Conservation (phyloP, 23 tunicate genomes). For the Corella eumyota region DNA sequence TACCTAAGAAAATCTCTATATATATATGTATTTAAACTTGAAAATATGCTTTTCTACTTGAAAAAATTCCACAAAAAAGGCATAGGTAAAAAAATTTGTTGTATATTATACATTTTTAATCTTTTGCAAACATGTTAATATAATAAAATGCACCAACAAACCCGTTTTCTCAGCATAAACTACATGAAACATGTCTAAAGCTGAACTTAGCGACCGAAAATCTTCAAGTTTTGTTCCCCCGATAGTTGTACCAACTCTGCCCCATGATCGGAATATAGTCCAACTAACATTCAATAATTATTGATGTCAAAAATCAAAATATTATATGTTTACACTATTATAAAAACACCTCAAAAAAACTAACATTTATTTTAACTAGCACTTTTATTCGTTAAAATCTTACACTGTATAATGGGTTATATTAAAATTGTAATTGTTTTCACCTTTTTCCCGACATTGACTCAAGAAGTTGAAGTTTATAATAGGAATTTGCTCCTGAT, state of each 20-base stretch:
- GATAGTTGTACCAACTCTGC: slow-evolving; percentile 85
- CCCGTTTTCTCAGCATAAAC: slow-evolving; percentile 85
- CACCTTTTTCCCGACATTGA: slow-evolving; percentile 25
- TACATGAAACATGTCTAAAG: slow-evolving; percentile 26
- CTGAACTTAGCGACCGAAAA: slow-evolving; percentile 27
- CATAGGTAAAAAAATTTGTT: too few species aligned
- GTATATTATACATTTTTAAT: too few species aligned
- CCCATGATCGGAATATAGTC: slow-evolving; percentile 93
- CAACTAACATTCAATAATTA: slow-evolving; percentile 34
- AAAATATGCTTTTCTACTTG: too few species aligned
- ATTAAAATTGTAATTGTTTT: too few species aligned
- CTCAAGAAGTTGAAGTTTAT: slow-evolving; percentile 66
- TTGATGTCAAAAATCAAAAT: not conserved
- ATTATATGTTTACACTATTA: too few species aligned
- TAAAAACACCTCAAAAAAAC: too few species aligned
- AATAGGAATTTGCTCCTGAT: slow-evolving; percentile 78
- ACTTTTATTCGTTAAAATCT: too few species aligned
- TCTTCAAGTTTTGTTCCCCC: slow-evolving; percentile 81
- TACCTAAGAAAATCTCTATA: too few species aligned
- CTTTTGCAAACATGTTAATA: not conserved
- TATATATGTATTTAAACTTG: too few species aligned
- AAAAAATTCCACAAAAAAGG: too few species aligned
- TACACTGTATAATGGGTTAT: too few species aligned
- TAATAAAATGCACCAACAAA: not conserved
- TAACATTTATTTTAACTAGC: too few species aligned